Base-by-base conservation (phyloP, 2,113 vertebrate genomes). In the Thalassoma bifasciatum region DNA sequence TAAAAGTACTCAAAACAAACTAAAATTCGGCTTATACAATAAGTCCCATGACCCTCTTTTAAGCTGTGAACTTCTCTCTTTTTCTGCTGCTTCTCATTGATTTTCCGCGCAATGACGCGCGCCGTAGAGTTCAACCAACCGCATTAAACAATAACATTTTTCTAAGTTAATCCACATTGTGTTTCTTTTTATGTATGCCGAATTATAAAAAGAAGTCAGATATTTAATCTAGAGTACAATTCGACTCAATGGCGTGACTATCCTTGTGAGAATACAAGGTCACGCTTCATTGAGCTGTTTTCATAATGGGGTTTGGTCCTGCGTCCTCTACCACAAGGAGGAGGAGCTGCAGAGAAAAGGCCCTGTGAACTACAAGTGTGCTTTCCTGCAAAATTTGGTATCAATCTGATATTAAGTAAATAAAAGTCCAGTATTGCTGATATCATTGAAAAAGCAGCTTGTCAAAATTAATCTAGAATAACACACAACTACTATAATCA, bases 201-300 rank as follows among this genome's bases (percentile, higher is more conserved):
- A 70, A 42, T 62, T 44, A 8, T 30, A 38, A 24, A 17, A 23
- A 1, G 19, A 8, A 26, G 9, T 21, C 6, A 4, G 1, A 0
- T 23, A 1, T 10, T 10, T 0, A 23, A 8, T 4, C 12, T 14
- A 0, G 30, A 38, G n/a, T 37, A 8, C 65, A 47, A 22, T 11
- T 10, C 24, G 22, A 22, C 17, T 46, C 4, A 22, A 7, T 0
- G 12, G 8, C 7, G 0, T 2, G 3, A 3, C 19, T 26, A 0
- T 0, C 6, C 11, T 1, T 46, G 26, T 10, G 19, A 22, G 2
- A 7, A 11, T 23, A 38, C 17, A 51, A 72, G 63, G 56, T 72
- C 52, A 4, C 36, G 42, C 0, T 58, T 2, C 5, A 57, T 19
- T 40, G 4, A 22, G 5, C 8, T 4, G 0, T 23, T 59, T 46